These are phyloP conservation scores for Lepidurus packardi DNA, from an alignment of 1,140 invertebrate species.

Conservation along the genomic window DNA sequence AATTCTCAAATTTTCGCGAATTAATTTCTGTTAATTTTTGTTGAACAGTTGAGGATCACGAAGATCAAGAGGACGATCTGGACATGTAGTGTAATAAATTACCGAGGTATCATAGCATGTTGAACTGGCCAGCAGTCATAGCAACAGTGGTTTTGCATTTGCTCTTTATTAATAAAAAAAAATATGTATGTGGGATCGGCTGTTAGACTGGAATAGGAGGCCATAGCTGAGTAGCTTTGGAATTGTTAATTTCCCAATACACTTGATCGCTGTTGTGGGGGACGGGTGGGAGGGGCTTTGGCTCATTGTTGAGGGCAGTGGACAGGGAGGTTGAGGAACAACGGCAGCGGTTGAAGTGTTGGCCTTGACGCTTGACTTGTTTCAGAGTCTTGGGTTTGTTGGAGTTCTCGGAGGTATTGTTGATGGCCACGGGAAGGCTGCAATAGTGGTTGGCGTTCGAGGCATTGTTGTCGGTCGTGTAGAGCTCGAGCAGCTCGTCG, in stretches of 20 bases:
- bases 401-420: neutral
- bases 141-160: neutral
- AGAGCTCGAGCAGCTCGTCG: constrained; percentile 33
- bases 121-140: no score
- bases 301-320: constrained; percentile 1
- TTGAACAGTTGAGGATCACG: no score
- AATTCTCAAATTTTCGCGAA: neutral
- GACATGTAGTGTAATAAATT: no score
- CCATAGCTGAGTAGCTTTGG: constrained; percentile 18
- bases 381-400: constrained; percentile 20
- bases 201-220: constrained; percentile 32
- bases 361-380: constrained; percentile 29
- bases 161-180: constrained; percentile 4
- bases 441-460: constrained; percentile 26
- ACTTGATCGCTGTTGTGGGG: constrained; percentile 21
- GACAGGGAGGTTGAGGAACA: neutral
- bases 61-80: no score
- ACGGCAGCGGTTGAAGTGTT: constrained; percentile 7
- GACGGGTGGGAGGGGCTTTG: neutral
- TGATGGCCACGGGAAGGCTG: neutral
- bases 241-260: constrained; percentile 33
- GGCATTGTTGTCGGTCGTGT: constrained; percentile 9
- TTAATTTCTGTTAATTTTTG: no score
- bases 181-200: neutral
- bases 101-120: no score